Evolutionary conservation across 2,797 vertebrate species (phyloP).

Genomic region (Lemur catta): DNA sequence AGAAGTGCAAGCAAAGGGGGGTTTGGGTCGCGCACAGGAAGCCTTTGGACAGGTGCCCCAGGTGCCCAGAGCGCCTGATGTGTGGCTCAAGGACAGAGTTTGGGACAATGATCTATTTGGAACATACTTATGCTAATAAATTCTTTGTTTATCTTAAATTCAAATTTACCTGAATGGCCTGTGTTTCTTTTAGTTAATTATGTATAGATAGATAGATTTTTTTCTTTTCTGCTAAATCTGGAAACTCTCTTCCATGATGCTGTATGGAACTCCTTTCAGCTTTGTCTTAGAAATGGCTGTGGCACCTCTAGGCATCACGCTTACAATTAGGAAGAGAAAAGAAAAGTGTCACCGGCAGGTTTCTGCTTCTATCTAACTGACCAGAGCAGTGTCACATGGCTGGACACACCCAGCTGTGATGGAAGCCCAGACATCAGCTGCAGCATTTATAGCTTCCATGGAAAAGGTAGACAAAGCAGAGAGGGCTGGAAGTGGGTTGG

Average conservation of each 20-base stretch:
- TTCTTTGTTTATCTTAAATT: not conserved
- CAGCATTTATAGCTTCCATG: not conserved
- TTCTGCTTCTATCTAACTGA: not conserved
- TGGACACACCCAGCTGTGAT: not conserved
- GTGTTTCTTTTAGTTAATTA: not conserved
- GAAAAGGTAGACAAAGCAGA: not conserved
- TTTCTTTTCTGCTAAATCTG: not conserved
- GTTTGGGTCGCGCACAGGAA: not conserved
- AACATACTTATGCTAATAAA: not conserved
- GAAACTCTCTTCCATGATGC: not conserved
- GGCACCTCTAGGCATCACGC: not conserved
- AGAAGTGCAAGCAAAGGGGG: not conserved
- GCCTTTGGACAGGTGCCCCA: not conserved
- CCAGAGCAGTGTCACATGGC: not conserved
- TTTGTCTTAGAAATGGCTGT: not conserved
- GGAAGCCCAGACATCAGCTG: not conserved
- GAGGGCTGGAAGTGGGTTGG: not conserved
- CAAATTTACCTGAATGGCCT: no score
- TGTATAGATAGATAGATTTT: not conserved
- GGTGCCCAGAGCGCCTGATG: not conserved
- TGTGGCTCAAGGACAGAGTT: fast-evolving
- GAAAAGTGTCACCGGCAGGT: not conserved
- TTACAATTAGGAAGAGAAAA: not conserved
- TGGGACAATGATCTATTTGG: not conserved
- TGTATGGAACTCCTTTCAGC: not conserved